phyloP scores from a whole-genome alignment of 2,113 vertebrate genomes.

The Ciconia boyciana region DNA sequence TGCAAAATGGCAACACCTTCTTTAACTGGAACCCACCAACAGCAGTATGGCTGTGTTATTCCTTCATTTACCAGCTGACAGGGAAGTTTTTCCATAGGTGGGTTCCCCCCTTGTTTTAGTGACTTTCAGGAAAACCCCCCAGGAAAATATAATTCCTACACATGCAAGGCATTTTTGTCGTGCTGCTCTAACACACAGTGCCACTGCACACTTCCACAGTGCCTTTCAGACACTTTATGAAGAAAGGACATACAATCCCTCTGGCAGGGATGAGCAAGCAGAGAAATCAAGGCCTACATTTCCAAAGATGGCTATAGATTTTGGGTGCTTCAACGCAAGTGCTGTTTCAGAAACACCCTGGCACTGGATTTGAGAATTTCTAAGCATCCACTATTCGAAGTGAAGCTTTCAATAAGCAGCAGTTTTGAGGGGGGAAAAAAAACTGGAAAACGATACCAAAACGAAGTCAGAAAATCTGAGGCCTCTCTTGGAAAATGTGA shows the following conservation, averaged over 20 bases:
- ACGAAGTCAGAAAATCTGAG: background rate
- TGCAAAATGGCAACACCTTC: slow-evolving; percentile 53
- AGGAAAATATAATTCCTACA: background rate
- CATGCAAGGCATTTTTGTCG: slow-evolving; percentile 6
- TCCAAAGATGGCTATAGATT: background rate
- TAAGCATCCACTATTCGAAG: background rate
- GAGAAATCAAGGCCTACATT: background rate
- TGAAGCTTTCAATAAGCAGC: background rate
- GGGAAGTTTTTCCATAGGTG: background rate
- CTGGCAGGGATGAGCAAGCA: background rate
- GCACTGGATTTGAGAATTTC: background rate
- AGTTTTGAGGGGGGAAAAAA: background rate
- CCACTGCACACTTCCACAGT: background rate
- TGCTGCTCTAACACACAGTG: background rate
- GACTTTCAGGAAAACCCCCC: background rate
- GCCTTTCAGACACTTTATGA: background rate
- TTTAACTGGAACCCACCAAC: background rate
- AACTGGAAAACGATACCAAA: background rate
- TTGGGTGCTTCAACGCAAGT: background rate
- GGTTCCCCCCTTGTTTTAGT: background rate
- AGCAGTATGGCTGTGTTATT: background rate
- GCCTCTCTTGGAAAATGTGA: slow-evolving; percentile 8
- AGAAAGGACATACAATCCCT: background rate
- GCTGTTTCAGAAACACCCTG: background rate
- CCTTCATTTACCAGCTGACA: background rate